phyloP scores from a whole-genome alignment of 2,113 vertebrate species.

The Synodontis membranacea region DNA sequence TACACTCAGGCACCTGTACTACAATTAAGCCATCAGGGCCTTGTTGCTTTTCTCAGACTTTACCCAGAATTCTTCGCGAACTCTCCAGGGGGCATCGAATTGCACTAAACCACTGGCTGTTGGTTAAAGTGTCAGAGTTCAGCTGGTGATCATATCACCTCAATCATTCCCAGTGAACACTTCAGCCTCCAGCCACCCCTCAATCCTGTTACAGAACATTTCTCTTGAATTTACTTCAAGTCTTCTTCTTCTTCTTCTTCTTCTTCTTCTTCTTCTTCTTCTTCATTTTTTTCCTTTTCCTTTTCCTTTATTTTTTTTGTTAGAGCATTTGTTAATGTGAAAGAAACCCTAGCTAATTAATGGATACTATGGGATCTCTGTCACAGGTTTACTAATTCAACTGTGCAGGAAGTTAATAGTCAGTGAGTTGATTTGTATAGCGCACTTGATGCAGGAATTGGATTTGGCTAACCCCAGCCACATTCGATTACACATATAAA shows the following conservation, averaged over 20 bases:
- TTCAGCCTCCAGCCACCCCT: background rate
- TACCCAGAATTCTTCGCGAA: slow-evolving; percentile 52
- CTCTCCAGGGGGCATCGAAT: slow-evolving; percentile 33
- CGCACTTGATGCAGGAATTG: background rate
- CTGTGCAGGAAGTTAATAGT: background rate
- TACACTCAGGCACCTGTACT: slow-evolving; percentile 39
- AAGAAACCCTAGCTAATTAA: background rate
- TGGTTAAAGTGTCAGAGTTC: slow-evolving; percentile 32
- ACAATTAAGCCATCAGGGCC: slow-evolving; percentile 56
- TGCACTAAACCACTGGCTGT: background rate
- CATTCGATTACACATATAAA: slow-evolving; percentile 11
- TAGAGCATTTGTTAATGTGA: background rate
- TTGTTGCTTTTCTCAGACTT: slow-evolving; percentile 21
- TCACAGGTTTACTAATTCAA: background rate
- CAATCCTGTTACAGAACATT: background rate
- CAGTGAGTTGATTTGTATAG: background rate
- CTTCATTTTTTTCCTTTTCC: no score
- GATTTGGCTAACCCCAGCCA: background rate
- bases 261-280: no score
- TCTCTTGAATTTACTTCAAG: background rate
- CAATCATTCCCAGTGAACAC: slow-evolving; percentile 45
- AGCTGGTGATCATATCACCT: slow-evolving; percentile 26
- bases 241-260: no score
- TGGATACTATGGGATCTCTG: background rate
- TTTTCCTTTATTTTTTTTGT: background rate